Base-by-base conservation (phyloP, 2,888 invertebrate species). In the Amblyjoppa proteus region DNA sequence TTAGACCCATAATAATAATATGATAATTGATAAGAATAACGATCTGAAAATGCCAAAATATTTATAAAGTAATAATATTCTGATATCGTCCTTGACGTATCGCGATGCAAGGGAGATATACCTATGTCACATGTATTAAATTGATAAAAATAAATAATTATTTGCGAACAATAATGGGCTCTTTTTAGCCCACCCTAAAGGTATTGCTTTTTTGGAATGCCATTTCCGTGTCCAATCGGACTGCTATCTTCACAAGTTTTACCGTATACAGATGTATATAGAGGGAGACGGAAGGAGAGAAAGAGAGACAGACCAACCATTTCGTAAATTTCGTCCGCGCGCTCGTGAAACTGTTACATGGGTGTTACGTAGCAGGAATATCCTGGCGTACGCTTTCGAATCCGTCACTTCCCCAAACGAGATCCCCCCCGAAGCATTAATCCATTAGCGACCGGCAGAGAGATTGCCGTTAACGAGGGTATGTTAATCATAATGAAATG, bases 1-100 rank as follows among this genome's bases (percentile, higher is more conserved):
- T 73, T 77, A 53, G 70, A 49, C 31, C 0, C 28, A 31, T 64
- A 49, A 74, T 66, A 20, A 41, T 49, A 61, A 41, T 28, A 61
- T 41, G 6, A 58, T 76, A 64, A 56, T 66, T 64, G 31, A 79
- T 70, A 38, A 58, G 53, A 66, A 58, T 71, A 73, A 76, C 41
- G 13, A 76, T 81, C 64, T 79, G 64, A 81, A 79, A 82, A 74
- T 82, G 86, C 86, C 86, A 86, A 86, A 86, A 81, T 82, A 84
- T 84, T 84, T 81, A 58, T 86, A 86, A 79, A 83, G 61, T 58
- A 74, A 70, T 28, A 70, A 61, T 69, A 75, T 74, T 71, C 69
- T n/a, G 16, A 61, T 74, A 69, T 70, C 73, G 70, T 64, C 76
- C 53, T 25, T 66, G 80, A 73, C 38, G 41, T 56, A 41, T 75